A percentile compares a stretch with the other conserved stretches of the same genome.
These are phyloP conservation scores for Scelioninae gen. 2 DNA, from an alignment of 2,888 invertebrate genomes.

Conservation along the genomic window DNA sequence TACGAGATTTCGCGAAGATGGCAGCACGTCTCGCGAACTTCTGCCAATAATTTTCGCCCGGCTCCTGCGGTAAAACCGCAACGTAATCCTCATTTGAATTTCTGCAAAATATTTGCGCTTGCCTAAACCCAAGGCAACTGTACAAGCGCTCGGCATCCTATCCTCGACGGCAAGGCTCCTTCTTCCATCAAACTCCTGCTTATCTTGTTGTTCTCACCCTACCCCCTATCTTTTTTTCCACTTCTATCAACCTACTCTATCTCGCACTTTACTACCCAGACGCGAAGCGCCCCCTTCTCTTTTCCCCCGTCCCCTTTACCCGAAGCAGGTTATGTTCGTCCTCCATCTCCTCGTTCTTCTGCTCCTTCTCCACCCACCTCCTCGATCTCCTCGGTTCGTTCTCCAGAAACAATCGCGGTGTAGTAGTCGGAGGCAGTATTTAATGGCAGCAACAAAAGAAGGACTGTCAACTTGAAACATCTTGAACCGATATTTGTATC, in stretches of 20 bases:
- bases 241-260: constrained; percentile 46
- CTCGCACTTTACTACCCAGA: constrained; percentile 46
- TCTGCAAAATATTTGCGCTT: constrained; percentile 46
- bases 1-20: constrained; percentile 4
- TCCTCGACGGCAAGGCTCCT: constrained; percentile 28
- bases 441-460: constrained; percentile 46
- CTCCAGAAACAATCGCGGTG: constrained; percentile 40
- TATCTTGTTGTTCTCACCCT: constrained; percentile 45
- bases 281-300: constrained; percentile 17
- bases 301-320: constrained; percentile 18
- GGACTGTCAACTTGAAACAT: constrained; percentile 34
- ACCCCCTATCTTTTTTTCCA: constrained; percentile 30
- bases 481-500: constrained; percentile 29
- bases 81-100: constrained; percentile 50
- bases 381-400: constrained; percentile 5
- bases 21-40: constrained; percentile 16
- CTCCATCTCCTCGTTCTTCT: constrained; percentile 5
- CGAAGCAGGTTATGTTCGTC: constrained; percentile 36
- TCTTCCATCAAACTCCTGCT: constrained; percentile 54
- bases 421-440: constrained; percentile 41
- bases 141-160: constrained; percentile 12
- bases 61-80: constrained; percentile 30
- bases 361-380: constrained; percentile 18
- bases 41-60: constrained; percentile 25
- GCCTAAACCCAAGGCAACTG: constrained; percentile 22